Conservation (phyloP, 35 echinoderm and acorn worm species). For the Apostichopus parvimensis region DNA sequence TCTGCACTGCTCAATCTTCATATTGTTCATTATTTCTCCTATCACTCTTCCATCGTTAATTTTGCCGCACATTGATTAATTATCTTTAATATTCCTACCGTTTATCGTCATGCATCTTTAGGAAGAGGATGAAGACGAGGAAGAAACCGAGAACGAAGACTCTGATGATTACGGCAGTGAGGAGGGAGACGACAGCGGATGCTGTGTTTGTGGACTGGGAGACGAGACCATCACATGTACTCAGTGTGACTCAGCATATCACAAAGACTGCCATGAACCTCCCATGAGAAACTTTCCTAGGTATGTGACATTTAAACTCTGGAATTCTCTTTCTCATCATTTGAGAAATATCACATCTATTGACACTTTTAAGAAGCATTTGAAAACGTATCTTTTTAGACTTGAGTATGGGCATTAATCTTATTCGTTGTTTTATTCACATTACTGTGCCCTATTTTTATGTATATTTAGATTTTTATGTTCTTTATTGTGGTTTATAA, state of each 20-base stretch:
- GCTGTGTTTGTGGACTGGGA: constrained; percentile 67
- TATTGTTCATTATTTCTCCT: too few species aligned
- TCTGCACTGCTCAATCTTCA: too few species aligned
- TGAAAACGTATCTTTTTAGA: too few species aligned
- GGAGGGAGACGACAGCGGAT: constrained; percentile 32
- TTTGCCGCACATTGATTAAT: too few species aligned
- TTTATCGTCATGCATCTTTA: not conserved
- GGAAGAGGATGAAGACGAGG: constrained; percentile 37
- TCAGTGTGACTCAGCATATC: constrained; percentile 59
- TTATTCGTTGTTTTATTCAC: too few species aligned
- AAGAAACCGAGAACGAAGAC: constrained; percentile 44
- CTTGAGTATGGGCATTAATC: too few species aligned
- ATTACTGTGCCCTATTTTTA: too few species aligned
- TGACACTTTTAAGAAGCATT: too few species aligned
- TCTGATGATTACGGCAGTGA: constrained; percentile 47
- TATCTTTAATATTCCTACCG: too few species aligned
- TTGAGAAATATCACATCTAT: too few species aligned
- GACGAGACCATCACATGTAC: constrained; percentile 59
- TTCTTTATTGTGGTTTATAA: not conserved
- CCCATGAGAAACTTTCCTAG: constrained; percentile 79
- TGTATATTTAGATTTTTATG: not conserved
- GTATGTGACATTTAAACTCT: constrained; percentile 14
- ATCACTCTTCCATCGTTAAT: too few species aligned
- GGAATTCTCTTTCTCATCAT: too few species aligned
- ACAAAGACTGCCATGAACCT: constrained; percentile 87